Evolutionary conservation across 1,140 invertebrate species (phyloP).

Genomic region (Bombus polaris): DNA sequence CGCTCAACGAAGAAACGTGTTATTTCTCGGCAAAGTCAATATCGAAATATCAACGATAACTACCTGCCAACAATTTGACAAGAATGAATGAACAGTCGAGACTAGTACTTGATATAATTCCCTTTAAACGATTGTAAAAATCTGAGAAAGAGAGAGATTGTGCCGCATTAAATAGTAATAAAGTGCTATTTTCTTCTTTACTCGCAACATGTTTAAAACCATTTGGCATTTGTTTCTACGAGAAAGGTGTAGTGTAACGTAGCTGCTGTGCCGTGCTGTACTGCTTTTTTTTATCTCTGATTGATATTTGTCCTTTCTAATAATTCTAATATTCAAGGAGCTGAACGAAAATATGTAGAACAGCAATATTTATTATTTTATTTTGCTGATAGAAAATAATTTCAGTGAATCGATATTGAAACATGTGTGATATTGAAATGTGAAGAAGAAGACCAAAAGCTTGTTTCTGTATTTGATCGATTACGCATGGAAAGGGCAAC

Average conservation of each 20-base stretch:
- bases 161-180: not conserved
- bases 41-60: slow-evolving; percentile 53
- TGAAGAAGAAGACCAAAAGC: not conserved
- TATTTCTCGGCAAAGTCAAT: slow-evolving; percentile 48
- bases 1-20: slow-evolving; percentile 6
- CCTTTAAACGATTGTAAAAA: not conserved
- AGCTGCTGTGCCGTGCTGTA: not conserved
- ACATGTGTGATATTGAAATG: not conserved
- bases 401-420: not conserved
- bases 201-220: not conserved
- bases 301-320: not conserved
- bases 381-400: not conserved
- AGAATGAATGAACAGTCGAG: slow-evolving; percentile 39
- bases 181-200: not conserved
- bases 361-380: not conserved
- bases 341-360: not conserved
- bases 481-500: not conserved
- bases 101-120: not conserved
- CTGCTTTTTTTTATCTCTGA: not conserved
- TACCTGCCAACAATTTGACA: slow-evolving; percentile 59
- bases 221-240: not conserved
- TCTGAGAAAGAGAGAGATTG: not conserved
- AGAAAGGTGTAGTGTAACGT: not conserved
- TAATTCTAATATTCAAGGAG: not conserved
- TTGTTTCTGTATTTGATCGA: not conserved